Evolutionary conservation across 2,888 invertebrate genomes (phyloP).

Genomic region (Ashinkailepas kermadecensis): DNA sequence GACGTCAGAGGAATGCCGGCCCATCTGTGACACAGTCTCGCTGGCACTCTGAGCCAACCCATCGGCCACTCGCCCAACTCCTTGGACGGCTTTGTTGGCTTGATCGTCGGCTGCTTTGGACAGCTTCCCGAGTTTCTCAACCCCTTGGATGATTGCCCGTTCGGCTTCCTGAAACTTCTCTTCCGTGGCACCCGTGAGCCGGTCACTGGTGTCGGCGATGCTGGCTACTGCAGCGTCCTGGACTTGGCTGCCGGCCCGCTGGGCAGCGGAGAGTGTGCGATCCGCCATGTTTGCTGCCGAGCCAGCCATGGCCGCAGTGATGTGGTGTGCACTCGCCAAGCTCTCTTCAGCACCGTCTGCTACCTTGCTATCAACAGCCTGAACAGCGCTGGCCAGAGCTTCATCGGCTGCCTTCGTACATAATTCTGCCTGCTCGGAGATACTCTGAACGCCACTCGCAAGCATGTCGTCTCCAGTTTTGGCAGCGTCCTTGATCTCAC

Average conservation of each 20-base stretch:
- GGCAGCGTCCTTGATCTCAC: no score
- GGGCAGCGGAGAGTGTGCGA: no score
- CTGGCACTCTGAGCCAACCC: neutral
- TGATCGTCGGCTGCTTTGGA: neutral
- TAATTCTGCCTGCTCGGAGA: neutral
- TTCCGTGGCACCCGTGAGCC: neutral
- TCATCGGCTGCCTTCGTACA: neutral
- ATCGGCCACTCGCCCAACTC: neutral
- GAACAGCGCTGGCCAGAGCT: slow-evolving; percentile 1
- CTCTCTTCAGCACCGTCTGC: no score
- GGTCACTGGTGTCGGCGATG: neutral
- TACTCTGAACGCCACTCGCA: no score
- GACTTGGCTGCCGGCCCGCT: no score
- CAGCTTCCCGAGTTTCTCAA: neutral
- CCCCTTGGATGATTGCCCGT: neutral
- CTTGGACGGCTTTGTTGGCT: neutral
- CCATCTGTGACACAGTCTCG: neutral
- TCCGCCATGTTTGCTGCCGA: no score
- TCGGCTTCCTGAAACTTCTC: neutral
- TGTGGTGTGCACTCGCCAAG: no score
- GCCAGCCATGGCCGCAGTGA: no score
- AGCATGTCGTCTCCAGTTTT: no score
- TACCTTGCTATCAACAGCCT: no score
- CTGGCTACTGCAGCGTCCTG: neutral
- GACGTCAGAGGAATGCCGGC: no score